Percentiles rank a stretch among this genome's conserved stretches.
phyloP scores from a whole-genome alignment of 1,140 invertebrate genomes.

The Drosophila grimshawi region DNA sequence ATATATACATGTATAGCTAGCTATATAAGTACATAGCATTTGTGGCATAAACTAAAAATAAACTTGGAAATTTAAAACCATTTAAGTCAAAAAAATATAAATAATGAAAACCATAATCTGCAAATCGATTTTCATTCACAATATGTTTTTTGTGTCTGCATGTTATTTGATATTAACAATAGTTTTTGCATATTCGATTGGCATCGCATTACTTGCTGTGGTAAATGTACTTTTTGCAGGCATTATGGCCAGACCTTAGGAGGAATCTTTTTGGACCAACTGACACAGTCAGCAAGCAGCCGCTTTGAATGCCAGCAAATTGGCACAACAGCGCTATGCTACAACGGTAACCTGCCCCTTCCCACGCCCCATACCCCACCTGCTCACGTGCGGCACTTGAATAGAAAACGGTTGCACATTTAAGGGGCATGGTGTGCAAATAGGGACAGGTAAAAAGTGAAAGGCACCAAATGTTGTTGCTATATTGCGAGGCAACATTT shows the following conservation, averaged over 20 bases:
- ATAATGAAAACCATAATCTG: too few species aligned
- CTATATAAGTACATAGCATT: background rate
- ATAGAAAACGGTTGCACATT: constrained; percentile 75
- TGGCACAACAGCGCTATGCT: constrained; percentile 45
- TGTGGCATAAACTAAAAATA: constrained; percentile 38
- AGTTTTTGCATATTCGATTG: background rate
- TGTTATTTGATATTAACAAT: too few species aligned
- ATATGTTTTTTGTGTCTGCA: too few species aligned
- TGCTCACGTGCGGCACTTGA: constrained; percentile 41
- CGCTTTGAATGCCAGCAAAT: constrained; percentile 49
- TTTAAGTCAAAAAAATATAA: too few species aligned
- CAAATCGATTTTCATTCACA: too few species aligned
- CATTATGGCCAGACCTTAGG: constrained; percentile 20
- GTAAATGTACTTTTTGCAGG: constrained; percentile 36
- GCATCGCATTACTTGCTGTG: background rate
- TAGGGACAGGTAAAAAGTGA: constrained; percentile 70
- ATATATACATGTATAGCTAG: background rate
- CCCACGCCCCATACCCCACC: background rate
- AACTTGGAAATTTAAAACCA: background rate
- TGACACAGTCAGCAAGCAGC: constrained; percentile 1
- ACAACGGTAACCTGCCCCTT: constrained; percentile 11
- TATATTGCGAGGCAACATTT: constrained; percentile 56
- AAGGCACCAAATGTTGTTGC: constrained; percentile 67
- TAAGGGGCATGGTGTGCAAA: constrained; percentile 13
- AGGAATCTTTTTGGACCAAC: constrained; percentile 3